Evolutionary conservation across 2,113 vertebrate species (phyloP), one percentile per base, ranked within the genome.

Genomic region (Chinchilla lanigera): DNA sequence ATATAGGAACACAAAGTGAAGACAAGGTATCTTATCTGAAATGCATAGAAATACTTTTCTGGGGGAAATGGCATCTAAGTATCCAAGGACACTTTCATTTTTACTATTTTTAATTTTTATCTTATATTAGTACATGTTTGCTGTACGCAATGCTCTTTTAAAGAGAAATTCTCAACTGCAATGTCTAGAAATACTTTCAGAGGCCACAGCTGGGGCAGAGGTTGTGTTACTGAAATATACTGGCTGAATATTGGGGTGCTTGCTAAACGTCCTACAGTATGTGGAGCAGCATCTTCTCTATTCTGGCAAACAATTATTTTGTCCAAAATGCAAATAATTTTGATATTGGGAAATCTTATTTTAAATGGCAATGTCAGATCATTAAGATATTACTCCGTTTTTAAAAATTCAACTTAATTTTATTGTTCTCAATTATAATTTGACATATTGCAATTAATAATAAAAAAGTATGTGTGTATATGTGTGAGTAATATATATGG

Each of bases 251-350:
- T 6, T 47, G 73, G 2, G 28, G 73, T 30, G 28, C 30, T 16
- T 20, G 35, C 19, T 54, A 28, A 47, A 78, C 8, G 54, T 50
- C 14, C 3, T 67, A 10, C 9, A 54, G 2, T 61, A 7, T 1
- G 12, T 56, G 30, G 26, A 52, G 33, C 1, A 38, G 41, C 17
- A 14, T 30, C 0, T 30, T 9, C 0, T 58, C 0, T 0, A 8
- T 52, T 35, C 3, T 8, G 73, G 44, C 17, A 30, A 87, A 28
- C 7, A 84, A 41, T 67, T 73, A 16, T 88, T 60, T 75, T 56
- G 28, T 56, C 33, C 6, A 69, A 80, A 84, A 92, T 33, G 0
- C 35, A 26, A 84, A 7, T 67, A 75, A 80, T 54, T 26, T 35
- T 84, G 61, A 82, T 13, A 2, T 19, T 85, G 33, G 69, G 33